Evolutionary conservation across 2,888 invertebrate genomes (phyloP), one percentile per base, ranked within the genome.

Genomic region (Troides aeacus): DNA sequence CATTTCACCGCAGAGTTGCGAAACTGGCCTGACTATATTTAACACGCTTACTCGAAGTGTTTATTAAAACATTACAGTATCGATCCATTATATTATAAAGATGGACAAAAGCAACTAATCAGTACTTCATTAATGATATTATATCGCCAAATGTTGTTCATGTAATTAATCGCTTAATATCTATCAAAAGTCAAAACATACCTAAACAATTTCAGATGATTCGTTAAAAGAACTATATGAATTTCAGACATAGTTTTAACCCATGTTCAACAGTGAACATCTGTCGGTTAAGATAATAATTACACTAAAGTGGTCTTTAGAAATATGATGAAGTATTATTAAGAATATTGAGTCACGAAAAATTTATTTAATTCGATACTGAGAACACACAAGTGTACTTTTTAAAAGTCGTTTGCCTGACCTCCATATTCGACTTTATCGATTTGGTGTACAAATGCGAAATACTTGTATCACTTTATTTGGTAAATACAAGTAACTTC

Each of bases 11-110:
- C 21, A 61, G 3, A 42, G 46, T 65, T 58, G 59, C 59, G 65
- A 23, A 64, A 64, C 64, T 36, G 21, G 36, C 4, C 39, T 39
- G 39, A 23, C 36, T 64, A 39, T 57, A 23, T 57, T 64, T 64
- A 64, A 50, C 64, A 39, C 24, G 24, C 23, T 60, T 23, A 36
- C 60, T 60, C 36, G 18, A 60, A 17, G 60, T 60, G 12, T 24
- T 59, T 30, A 46, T 46, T 58, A 58, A 23, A 58, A 58, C 23
- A 58, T 24, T 58, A 58, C 24, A 58, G 12, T 58, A 58, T 58
- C 12, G 24, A 58, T 23, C 12, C 23, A 58, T 58, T 58, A 58
- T 2, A 58, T 17, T 15, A 57, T 23, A 10, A 58, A 58, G 4
- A 3, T 23, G n/a, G 24, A 58, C 15, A 58, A n/a, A 53, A 53